Evolutionary conservation across 1,140 invertebrate genomes (phyloP), one percentile per base, ranked within the genome.

Genomic region (Caenorhabditis tropicalis): DNA sequence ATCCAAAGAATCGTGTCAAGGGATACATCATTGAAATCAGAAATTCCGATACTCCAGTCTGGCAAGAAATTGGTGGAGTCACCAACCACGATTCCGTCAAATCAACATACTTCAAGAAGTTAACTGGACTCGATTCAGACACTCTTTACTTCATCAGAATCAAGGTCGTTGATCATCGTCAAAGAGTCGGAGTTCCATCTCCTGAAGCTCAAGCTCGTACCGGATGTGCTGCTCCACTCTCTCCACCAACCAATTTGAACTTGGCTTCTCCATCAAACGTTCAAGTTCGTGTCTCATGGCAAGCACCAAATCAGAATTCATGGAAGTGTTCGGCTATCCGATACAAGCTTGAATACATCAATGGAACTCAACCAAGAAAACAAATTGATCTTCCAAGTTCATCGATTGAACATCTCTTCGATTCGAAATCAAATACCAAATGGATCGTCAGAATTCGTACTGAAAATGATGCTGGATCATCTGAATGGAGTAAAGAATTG

Each of bases 111-210:
- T 79, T 87, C 39, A 86, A 86, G 65, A 89, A 89, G 48, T 43
- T 91, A 24, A 85, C 85, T 24, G 86, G 86, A 33, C 82, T 91
- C 9, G 89, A 91, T 31, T 81, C 90, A 29, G 90, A 91, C 80
- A 91, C 90, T 15, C 88, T 91, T 79, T 91, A 91, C 87, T 88
- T 91, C 81, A 86, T 91, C 21, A 84, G 90, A 27, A 91, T 88
- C 79, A 88, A 88, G 87, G 89, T 91, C 31, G 89, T 91, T 27
- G 90, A 91, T 81, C 83, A 88, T 21, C 70, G 82, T 29, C 81
- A 91, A 60, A 82, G 90, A 21, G 82, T 88, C 36, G 86, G 87
- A 49, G 89, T 89, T 21, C 87, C 90, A 48, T 90, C 88, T 81
- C 90, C 90, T 21, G 90, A 91, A 86, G 89, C 90, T 29, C 88